A percentile compares a stretch with the other conserved stretches of the same genome.
phyloP scores from a whole-genome alignment of 2,113 vertebrate genomes.

The Tychaedon coryphoeus region DNA sequence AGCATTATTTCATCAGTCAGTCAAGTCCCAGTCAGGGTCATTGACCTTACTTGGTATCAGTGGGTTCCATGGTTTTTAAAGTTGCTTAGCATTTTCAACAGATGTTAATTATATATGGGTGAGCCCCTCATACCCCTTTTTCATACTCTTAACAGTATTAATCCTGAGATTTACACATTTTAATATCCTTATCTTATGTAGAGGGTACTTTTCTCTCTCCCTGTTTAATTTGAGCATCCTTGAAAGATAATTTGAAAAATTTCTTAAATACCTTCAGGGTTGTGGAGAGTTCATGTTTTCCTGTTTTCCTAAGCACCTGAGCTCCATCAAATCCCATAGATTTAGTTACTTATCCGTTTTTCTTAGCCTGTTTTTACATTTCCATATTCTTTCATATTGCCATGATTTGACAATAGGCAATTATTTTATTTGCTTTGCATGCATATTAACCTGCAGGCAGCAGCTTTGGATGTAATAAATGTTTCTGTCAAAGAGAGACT shows the following conservation, averaged over 20 bases:
- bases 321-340: neutral
- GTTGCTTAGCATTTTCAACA: neutral
- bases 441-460: neutral
- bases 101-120: neutral
- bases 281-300: neutral
- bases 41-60: neutral
- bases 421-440: conserved; percentile 8
- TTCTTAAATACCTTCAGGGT: neutral
- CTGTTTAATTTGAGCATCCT: neutral
- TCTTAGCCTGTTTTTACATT: neutral
- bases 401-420: neutral
- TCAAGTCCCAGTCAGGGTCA: neutral
- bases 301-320: neutral
- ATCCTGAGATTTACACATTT: neutral
- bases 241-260: neutral
- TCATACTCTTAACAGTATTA: neutral
- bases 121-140: neutral
- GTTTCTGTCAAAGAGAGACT: neutral
- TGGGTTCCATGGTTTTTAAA: neutral
- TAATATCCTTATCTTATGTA: neutral
- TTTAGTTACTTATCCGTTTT: neutral
- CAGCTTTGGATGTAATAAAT: neutral
- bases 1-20: neutral
- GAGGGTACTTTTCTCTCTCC: neutral
- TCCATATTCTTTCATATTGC: neutral